phyloP scores from a whole-genome alignment of 2,113 vertebrate species.

The Aspiorhynchus laticeps region DNA sequence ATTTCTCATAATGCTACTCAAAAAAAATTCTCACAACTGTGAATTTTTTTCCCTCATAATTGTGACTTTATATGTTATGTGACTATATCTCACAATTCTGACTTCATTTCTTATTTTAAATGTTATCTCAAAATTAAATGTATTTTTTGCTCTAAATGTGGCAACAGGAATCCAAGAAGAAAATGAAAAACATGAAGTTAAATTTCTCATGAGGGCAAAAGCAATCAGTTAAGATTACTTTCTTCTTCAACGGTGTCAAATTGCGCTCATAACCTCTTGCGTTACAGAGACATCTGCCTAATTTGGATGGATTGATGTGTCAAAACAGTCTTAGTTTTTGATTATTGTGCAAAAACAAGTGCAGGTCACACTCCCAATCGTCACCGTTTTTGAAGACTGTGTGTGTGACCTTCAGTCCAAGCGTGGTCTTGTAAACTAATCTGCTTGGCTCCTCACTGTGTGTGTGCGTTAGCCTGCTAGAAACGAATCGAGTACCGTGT shows the following conservation, averaged over 20 bases:
- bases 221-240: conserved; percentile 28
- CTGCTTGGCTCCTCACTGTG: neutral
- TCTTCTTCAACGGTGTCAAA: conserved; percentile 24
- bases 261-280: neutral
- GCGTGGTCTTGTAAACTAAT: conserved; percentile 1
- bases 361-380: neutral
- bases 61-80: neutral
- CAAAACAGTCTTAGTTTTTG: conserved; percentile 2
- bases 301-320: neutral
- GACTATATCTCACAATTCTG: neutral
- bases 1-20: too few species aligned
- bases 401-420: neutral
- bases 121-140: neutral
- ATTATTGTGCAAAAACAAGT: neutral
- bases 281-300: conserved; percentile 1
- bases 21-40: neutral
- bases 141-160: neutral
- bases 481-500: neutral
- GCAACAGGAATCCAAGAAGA: conserved; percentile 14
- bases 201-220: conserved; percentile 31
- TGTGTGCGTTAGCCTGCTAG: conserved; percentile 5
- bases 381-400: neutral
- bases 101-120: neutral
- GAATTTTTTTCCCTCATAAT: neutral
- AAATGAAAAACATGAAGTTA: conserved; percentile 15